These are phyloP conservation scores for Limanda limanda DNA, from an alignment of 2,113 vertebrate species.

Conservation along the genomic window DNA sequence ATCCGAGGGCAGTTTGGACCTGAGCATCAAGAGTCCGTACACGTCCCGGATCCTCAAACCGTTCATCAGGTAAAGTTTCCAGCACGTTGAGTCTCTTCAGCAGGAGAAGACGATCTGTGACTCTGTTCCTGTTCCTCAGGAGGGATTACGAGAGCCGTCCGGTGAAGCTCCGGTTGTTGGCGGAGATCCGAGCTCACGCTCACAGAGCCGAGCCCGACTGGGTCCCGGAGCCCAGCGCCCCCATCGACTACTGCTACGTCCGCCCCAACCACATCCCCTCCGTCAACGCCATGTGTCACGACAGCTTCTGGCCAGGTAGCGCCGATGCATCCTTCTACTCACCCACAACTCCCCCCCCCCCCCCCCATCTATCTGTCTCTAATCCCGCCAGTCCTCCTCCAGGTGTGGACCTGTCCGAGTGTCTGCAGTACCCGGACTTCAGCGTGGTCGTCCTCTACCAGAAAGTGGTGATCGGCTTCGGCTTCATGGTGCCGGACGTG, in stretches of 20 bases:
- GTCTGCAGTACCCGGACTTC: conserved; percentile 98
- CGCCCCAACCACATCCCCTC: conserved; percentile 96
- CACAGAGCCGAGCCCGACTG: conserved; percentile 85
- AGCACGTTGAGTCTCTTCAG: neutral
- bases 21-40: conserved; percentile 93
- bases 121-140: conserved; percentile 73
- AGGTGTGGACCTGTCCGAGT: conserved; percentile 97
- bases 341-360: neutral
- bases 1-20: conserved; percentile 87
- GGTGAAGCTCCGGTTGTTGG: conserved; percentile 88
- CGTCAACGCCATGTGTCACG: conserved; percentile 96
- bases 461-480: conserved; percentile 95
- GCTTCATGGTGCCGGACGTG: conserved; percentile 98
- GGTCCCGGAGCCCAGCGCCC: conserved; percentile 86
- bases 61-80: conserved; percentile 88
- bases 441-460: conserved; percentile 97
- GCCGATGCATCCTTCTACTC: rapidly evolving
- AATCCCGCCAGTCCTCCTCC: neutral
- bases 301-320: conserved; percentile 98
- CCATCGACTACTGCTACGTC: conserved; percentile 97
- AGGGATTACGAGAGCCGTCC: conserved; percentile 94
- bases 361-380: neutral
- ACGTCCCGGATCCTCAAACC: conserved; percentile 94
- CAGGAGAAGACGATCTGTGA: neutral
- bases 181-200: conserved; percentile 86